These are phyloP conservation scores for Formica selysi DNA, from an alignment of 1,140 invertebrate species.

Conservation along the genomic window DNA sequence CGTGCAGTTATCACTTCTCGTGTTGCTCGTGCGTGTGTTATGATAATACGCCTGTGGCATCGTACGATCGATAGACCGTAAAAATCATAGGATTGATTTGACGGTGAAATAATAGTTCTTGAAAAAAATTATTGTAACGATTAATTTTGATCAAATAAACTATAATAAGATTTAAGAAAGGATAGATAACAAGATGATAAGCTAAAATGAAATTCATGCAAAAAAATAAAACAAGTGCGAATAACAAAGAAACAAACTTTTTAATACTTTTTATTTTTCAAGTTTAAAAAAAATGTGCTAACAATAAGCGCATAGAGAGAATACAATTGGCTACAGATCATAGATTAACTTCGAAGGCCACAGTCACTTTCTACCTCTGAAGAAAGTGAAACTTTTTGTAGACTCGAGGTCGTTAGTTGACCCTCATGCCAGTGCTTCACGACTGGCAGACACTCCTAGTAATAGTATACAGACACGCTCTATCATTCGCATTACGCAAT, in stretches of 20 bases:
- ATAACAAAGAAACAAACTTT: neutral
- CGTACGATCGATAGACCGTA: constrained; percentile 44
- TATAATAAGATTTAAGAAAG: neutral
- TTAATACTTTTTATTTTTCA: neutral
- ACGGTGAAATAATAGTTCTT: neutral
- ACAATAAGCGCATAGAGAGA: neutral
- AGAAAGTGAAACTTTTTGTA: constrained; percentile 72
- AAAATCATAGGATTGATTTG: constrained; percentile 46
- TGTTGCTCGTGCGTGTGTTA: neutral
- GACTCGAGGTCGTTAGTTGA: constrained; percentile 58
- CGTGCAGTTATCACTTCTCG: neutral
- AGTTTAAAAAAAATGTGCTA: neutral
- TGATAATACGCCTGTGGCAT: constrained; percentile 23
- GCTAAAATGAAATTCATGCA: constrained; percentile 1
- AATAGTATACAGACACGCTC: neutral
- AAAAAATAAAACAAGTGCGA: neutral
- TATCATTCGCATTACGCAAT: constrained; percentile 33
- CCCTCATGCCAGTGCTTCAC: constrained; percentile 42
- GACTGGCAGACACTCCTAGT: constrained; percentile 40
- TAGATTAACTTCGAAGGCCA: constrained; percentile 64
- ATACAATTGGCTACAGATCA: neutral
- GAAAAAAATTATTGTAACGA: neutral
- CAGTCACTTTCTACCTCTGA: constrained; percentile 71
- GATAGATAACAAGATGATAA: neutral
- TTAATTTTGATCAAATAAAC: neutral